phyloP scores from a whole-genome alignment of 1,140 invertebrate genomes.

The Mamestra configurata region DNA sequence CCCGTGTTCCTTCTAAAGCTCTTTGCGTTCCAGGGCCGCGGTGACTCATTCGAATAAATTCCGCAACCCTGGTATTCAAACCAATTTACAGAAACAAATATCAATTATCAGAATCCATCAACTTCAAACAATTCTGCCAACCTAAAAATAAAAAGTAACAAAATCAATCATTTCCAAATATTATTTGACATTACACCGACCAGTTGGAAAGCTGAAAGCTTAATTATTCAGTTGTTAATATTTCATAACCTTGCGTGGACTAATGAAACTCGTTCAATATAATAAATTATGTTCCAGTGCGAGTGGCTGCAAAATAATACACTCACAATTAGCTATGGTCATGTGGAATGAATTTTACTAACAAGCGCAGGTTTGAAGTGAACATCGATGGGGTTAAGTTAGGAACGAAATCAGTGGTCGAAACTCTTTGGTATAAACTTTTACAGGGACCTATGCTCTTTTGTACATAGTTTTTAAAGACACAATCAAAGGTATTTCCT shows the following conservation, averaged over 20 bases:
- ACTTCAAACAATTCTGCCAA: not conserved
- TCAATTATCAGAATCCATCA: not conserved
- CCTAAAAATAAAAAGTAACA: not conserved
- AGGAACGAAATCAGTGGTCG: not conserved
- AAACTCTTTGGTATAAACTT: too few relatives aligned
- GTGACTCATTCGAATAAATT: too few relatives aligned
- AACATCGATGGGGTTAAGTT: slow-evolving; percentile 2
- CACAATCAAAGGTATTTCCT: too few relatives aligned
- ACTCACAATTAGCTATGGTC: slow-evolving; percentile 48
- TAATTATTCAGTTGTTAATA: slow-evolving; percentile 56
- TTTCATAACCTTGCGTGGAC: slow-evolving; percentile 51
- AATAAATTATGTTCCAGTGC: slow-evolving; percentile 55
- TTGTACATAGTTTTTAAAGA: too few relatives aligned
- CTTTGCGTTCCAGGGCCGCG: too few relatives aligned
- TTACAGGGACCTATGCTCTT: too few relatives aligned
- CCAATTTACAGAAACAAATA: not conserved
- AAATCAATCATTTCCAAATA: slow-evolving; percentile 33
- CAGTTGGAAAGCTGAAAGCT: slow-evolving; percentile 47
- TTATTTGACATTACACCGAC: slow-evolving; percentile 44
- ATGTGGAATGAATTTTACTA: slow-evolving; percentile 4
- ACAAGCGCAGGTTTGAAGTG: not conserved
- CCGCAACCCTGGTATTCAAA: too few relatives aligned
- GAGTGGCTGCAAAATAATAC: slow-evolving; percentile 52
- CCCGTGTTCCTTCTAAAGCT: too few relatives aligned
- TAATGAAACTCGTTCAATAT: slow-evolving; percentile 60